Evolutionary conservation across 2,113 vertebrate genomes (phyloP).

Genomic region (Epinephelus cyanopodus): DNA sequence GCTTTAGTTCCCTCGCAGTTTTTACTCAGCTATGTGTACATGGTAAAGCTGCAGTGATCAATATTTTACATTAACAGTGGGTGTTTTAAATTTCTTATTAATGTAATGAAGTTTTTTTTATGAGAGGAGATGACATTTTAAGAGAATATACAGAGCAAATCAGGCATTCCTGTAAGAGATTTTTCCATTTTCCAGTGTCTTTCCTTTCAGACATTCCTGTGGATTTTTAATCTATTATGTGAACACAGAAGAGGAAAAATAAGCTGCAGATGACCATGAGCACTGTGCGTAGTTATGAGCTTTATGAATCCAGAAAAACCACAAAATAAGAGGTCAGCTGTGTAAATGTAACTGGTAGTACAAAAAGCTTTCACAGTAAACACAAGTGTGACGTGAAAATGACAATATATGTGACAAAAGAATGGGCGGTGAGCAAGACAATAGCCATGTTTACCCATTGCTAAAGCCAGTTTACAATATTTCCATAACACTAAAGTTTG

Average conservation of each 20-base stretch:
- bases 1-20: no score
- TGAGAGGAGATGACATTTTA: neutral
- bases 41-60: no score
- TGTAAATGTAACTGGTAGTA: neutral
- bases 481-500: neutral
- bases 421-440: neutral
- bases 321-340: neutral
- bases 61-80: no score
- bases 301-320: neutral
- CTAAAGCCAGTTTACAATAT: neutral
- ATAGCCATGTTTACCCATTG: neutral
- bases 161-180: neutral
- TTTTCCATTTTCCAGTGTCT: neutral
- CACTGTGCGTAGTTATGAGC: neutral
- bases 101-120: neutral
- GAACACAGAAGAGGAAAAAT: neutral
- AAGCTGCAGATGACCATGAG: neutral
- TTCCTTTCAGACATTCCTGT: neutral
- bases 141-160: neutral
- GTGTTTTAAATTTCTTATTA: no score
- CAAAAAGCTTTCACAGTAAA: neutral
- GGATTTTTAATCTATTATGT: constrained; percentile 3
- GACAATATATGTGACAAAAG: neutral
- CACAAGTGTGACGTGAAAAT: neutral
- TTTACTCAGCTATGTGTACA: no score